These are phyloP conservation scores for Notothenia coriiceps DNA, from an alignment of 2,113 vertebrate genomes.

Conservation along the genomic window DNA sequence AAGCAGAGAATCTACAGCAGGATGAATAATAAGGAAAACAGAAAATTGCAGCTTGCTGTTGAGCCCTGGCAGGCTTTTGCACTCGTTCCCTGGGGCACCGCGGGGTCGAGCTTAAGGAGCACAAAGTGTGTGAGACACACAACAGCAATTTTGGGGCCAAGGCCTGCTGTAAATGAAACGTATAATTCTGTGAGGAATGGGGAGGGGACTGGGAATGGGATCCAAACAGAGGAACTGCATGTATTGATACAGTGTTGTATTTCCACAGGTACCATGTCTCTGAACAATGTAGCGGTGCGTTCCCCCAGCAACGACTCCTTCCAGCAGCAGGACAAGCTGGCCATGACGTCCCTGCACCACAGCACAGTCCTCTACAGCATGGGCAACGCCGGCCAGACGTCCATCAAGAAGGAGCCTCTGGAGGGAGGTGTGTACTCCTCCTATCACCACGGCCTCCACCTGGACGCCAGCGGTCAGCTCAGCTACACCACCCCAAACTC, in stretches of 20 bases:
- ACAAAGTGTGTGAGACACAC: conserved; percentile 66
- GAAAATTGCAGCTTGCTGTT: conserved; percentile 49
- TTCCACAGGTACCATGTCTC: conserved; percentile 88
- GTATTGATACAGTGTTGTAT: conserved; percentile 49
- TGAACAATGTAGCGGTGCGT: conserved; percentile 89
- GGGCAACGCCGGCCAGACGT: conserved; percentile 86
- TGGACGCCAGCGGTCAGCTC: conserved; percentile 90
- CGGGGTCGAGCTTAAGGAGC: conserved; percentile 38
- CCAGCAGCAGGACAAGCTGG: conserved; percentile 81
- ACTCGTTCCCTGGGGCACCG: conserved; percentile 31
- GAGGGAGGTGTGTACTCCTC: conserved; percentile 86
- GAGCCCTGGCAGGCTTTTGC: conserved; percentile 31
- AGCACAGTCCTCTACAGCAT: conserved; percentile 93
- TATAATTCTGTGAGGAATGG: conserved; percentile 20
- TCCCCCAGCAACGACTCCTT: conserved; percentile 78
- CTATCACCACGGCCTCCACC: conserved; percentile 91
- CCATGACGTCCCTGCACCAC: conserved; percentile 87
- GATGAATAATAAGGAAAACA: conserved; percentile 55
- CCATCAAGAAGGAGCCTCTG: conserved; percentile 94
- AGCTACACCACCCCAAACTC: conserved; percentile 86
- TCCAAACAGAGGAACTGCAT: conserved; percentile 24
- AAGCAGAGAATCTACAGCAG: conserved; percentile 64
- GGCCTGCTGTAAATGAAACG: conserved; percentile 45
- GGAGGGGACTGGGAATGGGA: conserved; percentile 19
- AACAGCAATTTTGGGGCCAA: conserved; percentile 47